Percentiles rank a stretch among this genome's conserved stretches.
Conservation (phyloP, 2,797 vertebrate species). For the Melanogrammus aeglefinus region DNA sequence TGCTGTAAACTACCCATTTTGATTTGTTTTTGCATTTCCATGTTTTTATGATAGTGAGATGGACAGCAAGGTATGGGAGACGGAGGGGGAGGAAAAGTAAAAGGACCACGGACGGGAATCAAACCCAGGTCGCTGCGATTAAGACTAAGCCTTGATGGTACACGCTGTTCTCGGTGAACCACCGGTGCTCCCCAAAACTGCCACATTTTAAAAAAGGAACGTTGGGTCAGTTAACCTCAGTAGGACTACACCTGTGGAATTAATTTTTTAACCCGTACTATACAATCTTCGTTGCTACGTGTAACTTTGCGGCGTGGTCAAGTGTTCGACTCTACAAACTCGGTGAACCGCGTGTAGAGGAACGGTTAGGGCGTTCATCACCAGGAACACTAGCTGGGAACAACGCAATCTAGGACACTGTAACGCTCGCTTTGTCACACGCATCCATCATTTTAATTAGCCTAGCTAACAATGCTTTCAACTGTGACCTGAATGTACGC, state of each 20-base stretch:
- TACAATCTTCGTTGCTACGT: neutral
- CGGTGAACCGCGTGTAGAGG: neutral
- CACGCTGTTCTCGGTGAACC: no score
- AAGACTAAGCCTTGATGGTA: no score
- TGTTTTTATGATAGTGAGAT: no score
- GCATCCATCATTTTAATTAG: neutral
- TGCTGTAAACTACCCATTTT: neutral
- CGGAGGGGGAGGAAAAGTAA: no score
- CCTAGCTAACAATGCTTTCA: neutral
- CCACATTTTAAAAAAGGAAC: neutral
- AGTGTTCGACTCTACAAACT: neutral
- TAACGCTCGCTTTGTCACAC: neutral
- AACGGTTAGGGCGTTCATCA: neutral
- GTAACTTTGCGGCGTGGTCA: neutral
- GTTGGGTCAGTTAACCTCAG: neutral
- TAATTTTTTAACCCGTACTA: neutral
- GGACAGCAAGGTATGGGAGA: no score
- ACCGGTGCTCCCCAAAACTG: no score
- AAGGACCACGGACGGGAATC: no score
- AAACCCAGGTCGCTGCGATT: no score
- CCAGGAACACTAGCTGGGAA: neutral
- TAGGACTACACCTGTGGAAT: neutral
- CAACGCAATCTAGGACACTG: neutral
- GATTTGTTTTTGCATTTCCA: no score
- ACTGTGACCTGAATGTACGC: neutral